These are phyloP conservation scores for rat (Rattus norvegicus) DNA, from an alignment of 2,113 vertebrate genomes.

Conservation along the genomic window DNA sequence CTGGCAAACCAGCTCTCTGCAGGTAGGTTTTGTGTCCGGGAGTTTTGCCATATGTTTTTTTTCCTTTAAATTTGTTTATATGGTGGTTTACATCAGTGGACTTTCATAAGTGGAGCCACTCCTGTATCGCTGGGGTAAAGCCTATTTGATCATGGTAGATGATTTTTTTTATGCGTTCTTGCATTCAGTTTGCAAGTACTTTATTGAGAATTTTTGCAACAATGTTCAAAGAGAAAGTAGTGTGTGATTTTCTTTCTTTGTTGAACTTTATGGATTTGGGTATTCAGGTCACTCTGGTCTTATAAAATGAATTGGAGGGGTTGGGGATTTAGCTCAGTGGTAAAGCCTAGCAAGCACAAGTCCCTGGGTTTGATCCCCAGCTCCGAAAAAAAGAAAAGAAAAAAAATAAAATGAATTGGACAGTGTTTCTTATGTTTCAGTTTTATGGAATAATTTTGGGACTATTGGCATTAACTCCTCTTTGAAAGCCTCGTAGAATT, in stretches of 20 bases:
- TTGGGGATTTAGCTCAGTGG: too few relatives aligned
- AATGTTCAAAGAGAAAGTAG: not conserved
- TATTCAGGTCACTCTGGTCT: not conserved
- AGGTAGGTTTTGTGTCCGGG: too few relatives aligned
- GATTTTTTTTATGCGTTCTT: not conserved
- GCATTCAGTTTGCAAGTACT: not conserved
- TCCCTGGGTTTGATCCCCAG: too few relatives aligned
- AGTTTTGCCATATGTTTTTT: not conserved
- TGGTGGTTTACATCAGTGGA: not conserved
- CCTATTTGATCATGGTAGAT: not conserved
- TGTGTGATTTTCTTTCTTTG: not conserved
- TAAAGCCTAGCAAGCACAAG: too few relatives aligned
- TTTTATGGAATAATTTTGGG: not conserved
- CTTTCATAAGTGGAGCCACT: not conserved
- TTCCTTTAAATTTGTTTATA: not conserved
- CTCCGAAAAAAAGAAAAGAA: too few relatives aligned
- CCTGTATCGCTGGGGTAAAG: not conserved
- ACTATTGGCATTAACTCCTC: not conserved
- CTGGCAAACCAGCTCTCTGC: too few relatives aligned
- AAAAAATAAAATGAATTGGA: not conserved
- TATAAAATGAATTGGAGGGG: not conserved
- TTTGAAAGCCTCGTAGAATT: not conserved
- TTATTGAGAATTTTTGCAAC: not conserved
- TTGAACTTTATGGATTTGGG: not conserved
- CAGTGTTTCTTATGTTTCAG: not conserved